phyloP scores from a whole-genome alignment of 1,140 invertebrate species.

The Atta cephalotes region DNA sequence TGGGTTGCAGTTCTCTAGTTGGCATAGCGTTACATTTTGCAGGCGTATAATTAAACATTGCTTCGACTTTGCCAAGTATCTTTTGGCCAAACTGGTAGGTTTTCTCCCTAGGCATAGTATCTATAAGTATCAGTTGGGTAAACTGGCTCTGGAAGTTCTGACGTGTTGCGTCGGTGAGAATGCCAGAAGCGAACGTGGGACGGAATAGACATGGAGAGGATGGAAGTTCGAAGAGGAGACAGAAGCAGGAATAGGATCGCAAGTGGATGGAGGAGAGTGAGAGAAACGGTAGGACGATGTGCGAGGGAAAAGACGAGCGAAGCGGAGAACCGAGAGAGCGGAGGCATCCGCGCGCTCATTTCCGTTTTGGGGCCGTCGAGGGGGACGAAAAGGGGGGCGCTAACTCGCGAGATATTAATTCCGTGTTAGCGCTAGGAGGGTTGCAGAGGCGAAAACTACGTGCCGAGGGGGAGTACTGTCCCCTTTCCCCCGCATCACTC shows the following conservation, averaged over 20 bases:
- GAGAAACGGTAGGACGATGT: slow-evolving; percentile 47
- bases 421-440: slow-evolving; percentile 85
- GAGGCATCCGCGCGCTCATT: slow-evolving; percentile 86
- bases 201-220: slow-evolving; percentile 68
- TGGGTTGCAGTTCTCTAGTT: not conserved
- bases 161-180: slow-evolving; percentile 64
- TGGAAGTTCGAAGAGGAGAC: slow-evolving; percentile 72
- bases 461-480: slow-evolving; percentile 77
- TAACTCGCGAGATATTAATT: slow-evolving; percentile 87
- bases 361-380: slow-evolving; percentile 82
- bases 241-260: slow-evolving; percentile 56
- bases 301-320: slow-evolving; percentile 71
- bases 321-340: slow-evolving; percentile 78
- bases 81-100: slow-evolving; percentile 6
- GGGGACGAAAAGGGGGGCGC: slow-evolving; percentile 78
- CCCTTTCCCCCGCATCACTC: not conserved
- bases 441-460: slow-evolving; percentile 84
- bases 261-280: slow-evolving; percentile 55
- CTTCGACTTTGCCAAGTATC: slow-evolving; percentile 44
- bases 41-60: slow-evolving; percentile 41
- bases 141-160: slow-evolving; percentile 55
- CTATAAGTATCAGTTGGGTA: slow-evolving; percentile 64
- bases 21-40: not conserved
- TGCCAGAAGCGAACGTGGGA: slow-evolving; percentile 60
- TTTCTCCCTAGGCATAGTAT: slow-evolving; percentile 39